phyloP scores from a whole-genome alignment of 2,113 vertebrate species.

The Muntiacus reevesi region DNA sequence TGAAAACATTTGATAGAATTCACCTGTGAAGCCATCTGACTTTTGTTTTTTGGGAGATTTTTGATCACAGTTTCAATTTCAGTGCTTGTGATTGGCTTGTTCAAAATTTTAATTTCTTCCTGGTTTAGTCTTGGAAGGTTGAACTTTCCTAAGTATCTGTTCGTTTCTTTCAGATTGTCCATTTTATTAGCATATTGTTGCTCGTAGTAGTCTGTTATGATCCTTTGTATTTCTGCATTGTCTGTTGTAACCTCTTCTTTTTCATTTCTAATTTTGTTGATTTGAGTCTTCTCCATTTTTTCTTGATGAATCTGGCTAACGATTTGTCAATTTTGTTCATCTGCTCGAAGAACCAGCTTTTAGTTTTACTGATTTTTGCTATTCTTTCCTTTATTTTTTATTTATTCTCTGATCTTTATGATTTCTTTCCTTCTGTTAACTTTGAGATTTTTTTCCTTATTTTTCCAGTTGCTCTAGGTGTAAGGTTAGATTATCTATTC shows the following conservation, averaged over 20 bases:
- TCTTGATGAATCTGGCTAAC: not conserved
- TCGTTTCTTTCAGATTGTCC: not conserved
- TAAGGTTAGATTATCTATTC: not conserved
- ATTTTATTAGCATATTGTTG: not conserved
- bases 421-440: not conserved
- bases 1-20: not conserved
- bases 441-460: not conserved
- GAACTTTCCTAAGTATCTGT: not conserved
- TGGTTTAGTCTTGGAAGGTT: not conserved
- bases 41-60: not conserved
- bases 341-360: not conserved
- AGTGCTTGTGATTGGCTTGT: not conserved
- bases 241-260: not conserved
- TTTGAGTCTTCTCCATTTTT: not conserved
- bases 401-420: not conserved
- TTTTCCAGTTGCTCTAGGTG: not conserved
- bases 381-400: not conserved
- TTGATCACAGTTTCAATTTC: not conserved
- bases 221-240: not conserved
- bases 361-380: not conserved
- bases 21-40: not conserved
- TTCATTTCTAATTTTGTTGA: not conserved
- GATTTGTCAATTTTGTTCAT: not conserved
- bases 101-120: not conserved
- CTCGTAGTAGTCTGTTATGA: not conserved